Conservation (phyloP, 2,797 vertebrate genomes). For the Platyrinchus mystaceus region DNA sequence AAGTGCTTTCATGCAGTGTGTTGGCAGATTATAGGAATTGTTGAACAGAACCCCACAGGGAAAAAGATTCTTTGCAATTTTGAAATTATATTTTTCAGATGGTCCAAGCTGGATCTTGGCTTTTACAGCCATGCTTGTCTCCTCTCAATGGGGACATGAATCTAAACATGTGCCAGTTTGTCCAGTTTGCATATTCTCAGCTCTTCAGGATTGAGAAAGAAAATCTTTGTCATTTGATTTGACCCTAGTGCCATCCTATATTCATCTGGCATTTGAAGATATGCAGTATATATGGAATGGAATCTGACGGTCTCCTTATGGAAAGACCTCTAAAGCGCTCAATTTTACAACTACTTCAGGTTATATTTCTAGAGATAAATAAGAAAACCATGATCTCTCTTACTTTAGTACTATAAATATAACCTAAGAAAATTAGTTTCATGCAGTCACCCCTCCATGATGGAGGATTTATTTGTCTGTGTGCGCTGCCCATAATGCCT, state of each 20-base stretch:
- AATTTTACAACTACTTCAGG: not conserved
- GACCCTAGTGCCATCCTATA: not conserved
- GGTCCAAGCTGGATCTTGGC: not conserved
- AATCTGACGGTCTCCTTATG: not conserved
- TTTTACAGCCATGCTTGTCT: not conserved
- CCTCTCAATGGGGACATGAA: not conserved
- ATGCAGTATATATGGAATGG: not conserved
- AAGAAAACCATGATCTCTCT: not conserved
- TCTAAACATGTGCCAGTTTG: not conserved
- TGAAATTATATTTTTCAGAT: not conserved
- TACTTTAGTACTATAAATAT: not conserved
- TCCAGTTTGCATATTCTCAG: not conserved
- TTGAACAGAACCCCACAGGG: not conserved
- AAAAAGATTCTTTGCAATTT: conserved; percentile 3
- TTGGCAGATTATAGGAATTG: conserved; percentile 8
- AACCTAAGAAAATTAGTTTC: not conserved
- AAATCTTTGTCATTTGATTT: not conserved
- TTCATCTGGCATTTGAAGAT: not conserved
- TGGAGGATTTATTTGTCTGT: not conserved
- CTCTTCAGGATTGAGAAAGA: not conserved
- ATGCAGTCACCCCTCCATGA: not conserved
- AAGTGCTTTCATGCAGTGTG: not conserved
- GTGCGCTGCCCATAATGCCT: not conserved
- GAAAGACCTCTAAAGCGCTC: not conserved
- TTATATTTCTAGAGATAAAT: not conserved